A percentile compares a stretch with the other conserved stretches of the same genome.
Evolutionary conservation across 2,888 invertebrate species (phyloP).

Genomic region (Ornithoptera priamus): DNA sequence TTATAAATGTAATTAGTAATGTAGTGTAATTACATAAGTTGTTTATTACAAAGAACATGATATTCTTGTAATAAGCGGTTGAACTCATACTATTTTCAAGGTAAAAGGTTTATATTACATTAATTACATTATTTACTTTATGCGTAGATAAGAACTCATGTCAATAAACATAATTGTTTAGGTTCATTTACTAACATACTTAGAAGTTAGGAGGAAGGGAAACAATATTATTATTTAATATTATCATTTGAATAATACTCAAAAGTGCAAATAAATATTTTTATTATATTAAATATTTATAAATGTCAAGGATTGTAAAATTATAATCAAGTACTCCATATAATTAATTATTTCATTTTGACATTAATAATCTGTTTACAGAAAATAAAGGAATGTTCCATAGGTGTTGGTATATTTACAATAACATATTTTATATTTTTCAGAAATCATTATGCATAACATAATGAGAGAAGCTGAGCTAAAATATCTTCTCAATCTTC

Average conservation of each 20-base stretch:
- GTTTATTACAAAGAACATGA: too few relatives aligned
- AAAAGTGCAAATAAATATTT: too few relatives aligned
- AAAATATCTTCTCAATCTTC: constrained; percentile 63
- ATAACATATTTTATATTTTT: constrained; percentile 8
- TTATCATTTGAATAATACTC: too few relatives aligned
- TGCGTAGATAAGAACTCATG: neutral
- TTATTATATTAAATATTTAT: neutral
- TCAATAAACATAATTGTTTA: neutral
- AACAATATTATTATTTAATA: too few relatives aligned
- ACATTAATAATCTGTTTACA: constrained; percentile 47
- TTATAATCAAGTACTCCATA: constrained; percentile 46
- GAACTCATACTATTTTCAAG: too few relatives aligned
- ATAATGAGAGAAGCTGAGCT: constrained; percentile 71
- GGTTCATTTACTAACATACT: neutral
- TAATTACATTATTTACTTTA: neutral
- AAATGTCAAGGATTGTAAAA: constrained; percentile 15
- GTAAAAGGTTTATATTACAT: neutral
- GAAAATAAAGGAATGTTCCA: constrained; percentile 30
- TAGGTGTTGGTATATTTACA: constrained; percentile 1
- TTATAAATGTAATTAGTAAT: neutral
- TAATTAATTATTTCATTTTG: constrained; percentile 44
- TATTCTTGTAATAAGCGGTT: too few relatives aligned
- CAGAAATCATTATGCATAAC: constrained; percentile 15
- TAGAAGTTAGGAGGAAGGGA: too few relatives aligned
- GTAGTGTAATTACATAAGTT: neutral